Evolutionary conservation across 2,797 vertebrate genomes (phyloP).

Genomic region (Girardinus metallicus): DNA sequence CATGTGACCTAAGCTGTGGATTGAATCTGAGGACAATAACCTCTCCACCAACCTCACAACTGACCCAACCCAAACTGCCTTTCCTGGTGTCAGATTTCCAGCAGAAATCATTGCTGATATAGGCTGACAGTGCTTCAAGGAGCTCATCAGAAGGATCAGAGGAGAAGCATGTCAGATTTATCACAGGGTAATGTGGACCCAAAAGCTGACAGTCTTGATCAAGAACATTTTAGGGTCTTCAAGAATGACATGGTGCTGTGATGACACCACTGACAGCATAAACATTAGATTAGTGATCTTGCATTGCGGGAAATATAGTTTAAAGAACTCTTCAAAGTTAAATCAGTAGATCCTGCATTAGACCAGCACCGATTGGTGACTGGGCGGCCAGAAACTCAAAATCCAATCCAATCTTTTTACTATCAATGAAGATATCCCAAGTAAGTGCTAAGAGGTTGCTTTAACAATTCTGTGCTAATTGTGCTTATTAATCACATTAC

Average conservation of each 20-base stretch:
- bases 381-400: neutral
- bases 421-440: neutral
- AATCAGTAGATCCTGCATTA: neutral
- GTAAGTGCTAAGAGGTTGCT: neutral
- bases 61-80: constrained; percentile 1
- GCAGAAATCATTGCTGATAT: constrained; percentile 42
- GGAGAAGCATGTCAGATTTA: constrained; percentile 35
- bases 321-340: neutral
- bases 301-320: neutral
- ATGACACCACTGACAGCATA: neutral
- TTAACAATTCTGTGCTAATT: neutral
- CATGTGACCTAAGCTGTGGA: constrained; percentile 48
- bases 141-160: constrained; percentile 26
- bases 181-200: constrained; percentile 16
- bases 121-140: constrained; percentile 56
- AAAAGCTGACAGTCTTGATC: constrained; percentile 15
- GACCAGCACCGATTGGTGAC: neutral
- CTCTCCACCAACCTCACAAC: constrained; percentile 8
- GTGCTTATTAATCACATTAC: neutral
- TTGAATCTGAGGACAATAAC: constrained; percentile 39
- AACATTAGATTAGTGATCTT: neutral
- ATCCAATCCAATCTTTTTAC: neutral
- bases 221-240: constrained; percentile 37
- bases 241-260: neutral
- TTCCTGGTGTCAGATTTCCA: constrained; percentile 15